phyloP scores from a whole-genome alignment of 1,140 invertebrate genomes.

The Drosophila prosaltans region DNA sequence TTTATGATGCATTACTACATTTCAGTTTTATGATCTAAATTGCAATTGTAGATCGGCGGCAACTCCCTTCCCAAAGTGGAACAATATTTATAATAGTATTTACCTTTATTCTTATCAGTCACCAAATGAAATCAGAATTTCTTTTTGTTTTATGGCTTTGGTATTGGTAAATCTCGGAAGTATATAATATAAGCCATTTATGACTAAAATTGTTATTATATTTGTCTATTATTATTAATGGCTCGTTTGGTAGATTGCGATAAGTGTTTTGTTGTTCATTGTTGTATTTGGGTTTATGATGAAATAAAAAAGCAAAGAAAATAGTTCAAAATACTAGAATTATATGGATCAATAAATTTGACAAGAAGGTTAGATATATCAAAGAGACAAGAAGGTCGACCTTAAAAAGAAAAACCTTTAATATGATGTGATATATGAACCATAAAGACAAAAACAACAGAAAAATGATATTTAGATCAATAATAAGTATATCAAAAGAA shows the following conservation, averaged over 20 bases:
- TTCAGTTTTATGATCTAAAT: not conserved
- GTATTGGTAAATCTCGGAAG: not conserved
- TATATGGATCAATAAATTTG: too few relatives aligned
- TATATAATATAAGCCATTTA: not conserved
- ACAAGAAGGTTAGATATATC: too few relatives aligned
- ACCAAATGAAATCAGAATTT: not conserved
- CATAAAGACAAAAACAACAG: too few relatives aligned
- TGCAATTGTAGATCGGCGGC: not conserved
- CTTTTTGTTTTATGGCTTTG: not conserved
- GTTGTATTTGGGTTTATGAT: not conserved
- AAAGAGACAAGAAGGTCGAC: too few relatives aligned
- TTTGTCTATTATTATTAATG: conserved; percentile 5
- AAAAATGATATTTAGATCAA: too few relatives aligned
- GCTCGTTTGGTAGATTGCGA: not conserved
- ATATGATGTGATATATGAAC: too few relatives aligned
- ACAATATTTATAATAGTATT: not conserved
- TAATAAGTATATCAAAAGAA: too few relatives aligned
- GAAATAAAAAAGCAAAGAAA: not conserved
- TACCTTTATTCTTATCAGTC: not conserved
- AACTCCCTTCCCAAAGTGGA: too few relatives aligned
- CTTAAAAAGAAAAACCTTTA: not conserved
- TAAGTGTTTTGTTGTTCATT: not conserved
- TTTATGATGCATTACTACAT: too few relatives aligned
- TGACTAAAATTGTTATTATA: conserved; percentile 1
- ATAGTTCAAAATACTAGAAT: not conserved